phyloP scores from a whole-genome alignment of 2,888 invertebrate genomes.

The Epinotia brunnichana region DNA sequence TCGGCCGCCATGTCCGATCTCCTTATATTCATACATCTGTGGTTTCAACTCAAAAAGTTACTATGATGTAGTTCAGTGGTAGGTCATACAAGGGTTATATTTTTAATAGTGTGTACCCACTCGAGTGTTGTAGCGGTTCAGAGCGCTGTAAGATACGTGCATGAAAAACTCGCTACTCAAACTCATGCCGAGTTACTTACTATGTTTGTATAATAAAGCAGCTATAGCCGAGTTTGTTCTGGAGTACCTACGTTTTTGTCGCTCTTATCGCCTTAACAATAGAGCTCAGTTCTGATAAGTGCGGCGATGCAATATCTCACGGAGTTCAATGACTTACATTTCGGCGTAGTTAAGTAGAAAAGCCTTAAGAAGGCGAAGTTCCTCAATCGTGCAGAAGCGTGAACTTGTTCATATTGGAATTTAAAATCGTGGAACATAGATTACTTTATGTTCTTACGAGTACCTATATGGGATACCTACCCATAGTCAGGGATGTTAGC shows the following conservation, averaged over 20 bases:
- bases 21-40: too few species aligned
- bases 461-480: too few species aligned
- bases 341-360: conserved; percentile 13
- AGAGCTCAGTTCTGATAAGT: conserved; percentile 3
- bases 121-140: background rate
- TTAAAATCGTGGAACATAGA: background rate
- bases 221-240: background rate
- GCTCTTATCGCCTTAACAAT: conserved; percentile 1
- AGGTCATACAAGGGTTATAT: background rate
- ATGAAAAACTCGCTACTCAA: background rate
- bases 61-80: background rate
- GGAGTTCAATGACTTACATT: conserved; percentile 17
- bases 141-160: background rate
- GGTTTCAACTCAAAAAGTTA: background rate
- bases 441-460: background rate
- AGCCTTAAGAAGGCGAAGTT: conserved; percentile 2
- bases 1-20: too few species aligned
- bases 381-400: background rate
- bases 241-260: background rate
- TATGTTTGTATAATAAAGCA: background rate
- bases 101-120: background rate
- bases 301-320: conserved; percentile 4
- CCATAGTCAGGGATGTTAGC: too few species aligned
- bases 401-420: conserved; percentile 8
- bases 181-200: background rate